phyloP scores from a whole-genome alignment of 2,113 vertebrate species.

The Odontophorus gujanensis region DNA sequence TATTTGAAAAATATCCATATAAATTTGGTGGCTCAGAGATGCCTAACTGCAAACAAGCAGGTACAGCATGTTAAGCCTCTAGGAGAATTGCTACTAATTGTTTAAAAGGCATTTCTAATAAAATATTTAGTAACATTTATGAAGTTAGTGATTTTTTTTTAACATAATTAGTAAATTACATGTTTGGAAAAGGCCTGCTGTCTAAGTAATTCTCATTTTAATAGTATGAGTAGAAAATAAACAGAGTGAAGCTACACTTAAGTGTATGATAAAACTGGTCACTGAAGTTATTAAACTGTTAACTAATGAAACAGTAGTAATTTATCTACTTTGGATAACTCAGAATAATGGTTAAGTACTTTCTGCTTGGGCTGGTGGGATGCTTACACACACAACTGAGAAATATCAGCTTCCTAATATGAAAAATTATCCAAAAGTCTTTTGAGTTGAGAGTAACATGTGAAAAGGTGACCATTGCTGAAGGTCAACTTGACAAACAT shows the following conservation, averaged over 20 bases:
- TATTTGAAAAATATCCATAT: conserved; percentile 3
- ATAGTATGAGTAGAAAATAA: neutral
- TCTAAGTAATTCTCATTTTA: neutral
- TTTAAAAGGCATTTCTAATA: conserved; percentile 9
- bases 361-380: neutral
- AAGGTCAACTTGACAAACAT: neutral
- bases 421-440: neutral
- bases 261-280: neutral
- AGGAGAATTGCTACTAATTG: conserved; percentile 20
- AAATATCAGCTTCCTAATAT: neutral
- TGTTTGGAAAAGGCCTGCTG: neutral
- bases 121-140: neutral
- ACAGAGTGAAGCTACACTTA: neutral
- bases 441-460: neutral
- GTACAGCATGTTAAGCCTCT: neutral
- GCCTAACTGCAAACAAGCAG: neutral
- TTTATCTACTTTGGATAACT: neutral
- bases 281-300: neutral
- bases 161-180: neutral
- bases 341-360: neutral
- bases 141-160: neutral
- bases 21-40: conserved; percentile 1
- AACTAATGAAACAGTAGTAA: neutral
- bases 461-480: neutral
- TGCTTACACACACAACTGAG: neutral